These are phyloP conservation scores for Neoitamus cyanurus DNA, from an alignment of 2,888 invertebrate genomes.

Conservation along the genomic window DNA sequence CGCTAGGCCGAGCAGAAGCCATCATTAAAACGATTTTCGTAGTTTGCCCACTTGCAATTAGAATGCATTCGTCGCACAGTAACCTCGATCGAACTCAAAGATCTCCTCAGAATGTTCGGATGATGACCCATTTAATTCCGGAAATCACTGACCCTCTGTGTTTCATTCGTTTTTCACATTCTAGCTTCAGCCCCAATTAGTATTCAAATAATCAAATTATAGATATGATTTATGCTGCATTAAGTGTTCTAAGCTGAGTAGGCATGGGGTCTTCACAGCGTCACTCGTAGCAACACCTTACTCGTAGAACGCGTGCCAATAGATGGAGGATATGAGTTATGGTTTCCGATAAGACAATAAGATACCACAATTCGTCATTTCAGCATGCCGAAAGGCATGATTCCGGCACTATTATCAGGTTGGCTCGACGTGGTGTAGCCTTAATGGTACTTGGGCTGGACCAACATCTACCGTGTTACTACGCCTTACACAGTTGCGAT, in stretches of 20 bases:
- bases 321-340: neutral
- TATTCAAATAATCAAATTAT: neutral
- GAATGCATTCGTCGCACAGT: neutral
- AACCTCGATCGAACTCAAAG: neutral
- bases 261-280: neutral
- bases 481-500: constrained; percentile 6
- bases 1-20: too few species aligned
- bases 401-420: neutral
- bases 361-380: constrained; percentile 30
- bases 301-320: constrained; percentile 1
- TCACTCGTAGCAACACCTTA: neutral
- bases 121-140: neutral
- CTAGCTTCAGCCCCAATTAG: neutral
- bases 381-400: neutral
- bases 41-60: too few species aligned
- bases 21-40: too few species aligned
- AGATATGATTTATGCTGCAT: neutral
- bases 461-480: neutral
- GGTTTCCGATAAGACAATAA: constrained; percentile 11
- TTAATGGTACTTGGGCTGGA: neutral
- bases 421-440: neutral
- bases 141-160: neutral
- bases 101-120: neutral
- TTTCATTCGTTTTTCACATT: neutral
- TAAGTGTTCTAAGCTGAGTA: neutral